Evolutionary conservation across 92 coral and sea anemone genomes (phyloP).

Genomic region (Paramuricea clavata): DNA sequence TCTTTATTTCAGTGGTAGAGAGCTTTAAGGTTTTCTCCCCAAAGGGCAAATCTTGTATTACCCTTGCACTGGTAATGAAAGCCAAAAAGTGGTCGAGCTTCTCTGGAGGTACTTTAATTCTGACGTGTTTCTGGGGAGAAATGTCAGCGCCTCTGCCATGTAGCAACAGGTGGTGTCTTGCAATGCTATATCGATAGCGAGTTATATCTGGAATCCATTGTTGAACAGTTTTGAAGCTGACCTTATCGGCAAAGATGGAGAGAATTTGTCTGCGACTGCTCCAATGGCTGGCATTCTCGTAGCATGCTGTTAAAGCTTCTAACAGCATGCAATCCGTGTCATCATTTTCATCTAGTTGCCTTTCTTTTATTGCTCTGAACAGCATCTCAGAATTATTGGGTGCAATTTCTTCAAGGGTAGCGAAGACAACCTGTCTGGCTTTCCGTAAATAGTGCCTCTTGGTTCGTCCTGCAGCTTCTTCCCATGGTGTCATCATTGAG

Average conservation of each 20-base stretch:
- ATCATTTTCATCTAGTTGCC: constrained; percentile 40
- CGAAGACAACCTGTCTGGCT: constrained; percentile 59
- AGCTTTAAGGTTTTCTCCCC: constrained; percentile 63
- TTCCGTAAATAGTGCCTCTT: constrained; percentile 58
- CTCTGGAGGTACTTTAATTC: constrained; percentile 45
- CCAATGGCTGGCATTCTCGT: constrained; percentile 65
- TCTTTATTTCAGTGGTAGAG: constrained; percentile 42
- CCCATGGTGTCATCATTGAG: constrained; percentile 51
- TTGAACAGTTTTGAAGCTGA: constrained; percentile 45
- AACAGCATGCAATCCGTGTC: constrained; percentile 36
- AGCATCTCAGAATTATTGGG: constrained; percentile 55
- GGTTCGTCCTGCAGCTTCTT: constrained; percentile 61
- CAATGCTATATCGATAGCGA: constrained; percentile 67
- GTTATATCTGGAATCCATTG: constrained; percentile 61
- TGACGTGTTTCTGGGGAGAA: constrained; percentile 27
- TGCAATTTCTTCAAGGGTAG: constrained; percentile 58
- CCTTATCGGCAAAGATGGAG: constrained; percentile 65
- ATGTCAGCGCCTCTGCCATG: constrained; percentile 59
- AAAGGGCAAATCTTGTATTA: constrained; percentile 70
- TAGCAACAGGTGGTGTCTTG: constrained; percentile 63
- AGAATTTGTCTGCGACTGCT: constrained; percentile 56
- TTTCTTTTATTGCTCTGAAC: constrained; percentile 43
- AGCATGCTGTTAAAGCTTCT: constrained; percentile 64
- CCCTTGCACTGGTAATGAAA: constrained; percentile 68
- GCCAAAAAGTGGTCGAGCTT: constrained; percentile 65